Percentiles rank a stretch among this genome's conserved stretches.
Conservation (phyloP, 1,140 invertebrate species). For the Leptoteleia sp. region DNA sequence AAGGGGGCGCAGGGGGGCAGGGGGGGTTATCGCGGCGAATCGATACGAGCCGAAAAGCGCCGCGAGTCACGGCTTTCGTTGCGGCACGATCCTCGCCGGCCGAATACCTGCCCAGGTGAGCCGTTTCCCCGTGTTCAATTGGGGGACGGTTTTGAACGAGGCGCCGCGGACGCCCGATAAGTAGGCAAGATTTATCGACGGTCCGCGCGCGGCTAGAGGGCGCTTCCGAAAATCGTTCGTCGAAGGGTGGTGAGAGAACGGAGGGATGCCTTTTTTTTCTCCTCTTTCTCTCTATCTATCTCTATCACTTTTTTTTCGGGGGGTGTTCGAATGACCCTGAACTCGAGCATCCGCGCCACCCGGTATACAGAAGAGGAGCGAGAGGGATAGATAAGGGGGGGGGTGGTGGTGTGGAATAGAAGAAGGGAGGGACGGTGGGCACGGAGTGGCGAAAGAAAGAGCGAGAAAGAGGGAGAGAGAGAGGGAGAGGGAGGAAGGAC, state of each 20-base stretch:
- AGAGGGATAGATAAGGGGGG: slow-evolving; percentile 43
- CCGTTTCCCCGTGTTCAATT: slow-evolving; percentile 20
- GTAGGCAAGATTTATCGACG: slow-evolving; percentile 4
- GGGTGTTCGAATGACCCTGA: slow-evolving; percentile 79
- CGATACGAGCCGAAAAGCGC: no score
- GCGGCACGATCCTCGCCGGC: background rate
- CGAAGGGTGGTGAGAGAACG: slow-evolving; percentile 30
- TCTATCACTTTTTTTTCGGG: slow-evolving; percentile 28
- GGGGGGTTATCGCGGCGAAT: no score
- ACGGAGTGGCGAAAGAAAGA: slow-evolving; percentile 38
- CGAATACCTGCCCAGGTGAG: background rate
- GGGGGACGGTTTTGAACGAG: background rate
- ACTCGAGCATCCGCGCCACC: slow-evolving; percentile 73
- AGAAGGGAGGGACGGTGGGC: background rate
- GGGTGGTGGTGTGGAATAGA: no score
- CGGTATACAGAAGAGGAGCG: slow-evolving; percentile 65
- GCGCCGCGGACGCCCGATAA: background rate
- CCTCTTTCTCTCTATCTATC: no score
- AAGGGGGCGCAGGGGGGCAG: no score
- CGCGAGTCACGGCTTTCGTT: background rate
- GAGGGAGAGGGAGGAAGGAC: slow-evolving; percentile 41
- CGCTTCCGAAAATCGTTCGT: slow-evolving; percentile 21
- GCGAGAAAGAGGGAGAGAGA: no score
- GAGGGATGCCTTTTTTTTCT: no score
- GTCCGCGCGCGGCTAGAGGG: slow-evolving; percentile 9